Evolutionary conservation across 2,888 invertebrate genomes (phyloP).

Genomic region (Nematopogon swammerdamellus): DNA sequence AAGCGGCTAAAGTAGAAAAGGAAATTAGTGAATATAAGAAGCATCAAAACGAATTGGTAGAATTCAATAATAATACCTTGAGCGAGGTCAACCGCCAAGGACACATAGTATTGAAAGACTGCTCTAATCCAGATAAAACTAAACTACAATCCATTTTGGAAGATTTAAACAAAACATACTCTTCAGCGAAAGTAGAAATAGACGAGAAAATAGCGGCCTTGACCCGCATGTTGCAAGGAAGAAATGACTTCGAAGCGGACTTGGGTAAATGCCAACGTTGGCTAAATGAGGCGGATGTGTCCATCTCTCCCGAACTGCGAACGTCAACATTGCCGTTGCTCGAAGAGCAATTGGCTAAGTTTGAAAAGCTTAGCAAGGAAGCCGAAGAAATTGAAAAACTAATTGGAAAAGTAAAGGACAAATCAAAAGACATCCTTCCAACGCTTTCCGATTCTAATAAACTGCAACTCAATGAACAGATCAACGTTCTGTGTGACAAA

Average conservation of each 20-base stretch:
- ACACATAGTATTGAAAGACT: constrained; percentile 75
- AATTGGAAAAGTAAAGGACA: constrained; percentile 72
- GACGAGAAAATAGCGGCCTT: constrained; percentile 69
- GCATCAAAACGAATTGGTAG: constrained; percentile 71
- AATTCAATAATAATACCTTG: constrained; percentile 72
- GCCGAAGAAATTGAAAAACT: constrained; percentile 67
- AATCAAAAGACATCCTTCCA: constrained; percentile 75
- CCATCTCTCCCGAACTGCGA: constrained; percentile 76
- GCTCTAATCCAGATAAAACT: constrained; percentile 66
- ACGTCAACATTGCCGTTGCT: constrained; percentile 77
- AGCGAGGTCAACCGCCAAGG: constrained; percentile 75
- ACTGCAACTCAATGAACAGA: constrained; percentile 74
- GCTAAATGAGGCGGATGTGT: constrained; percentile 88
- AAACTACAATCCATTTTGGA: constrained; percentile 65
- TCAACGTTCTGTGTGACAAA: constrained; percentile 75
- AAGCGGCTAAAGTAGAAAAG: constrained; percentile 77
- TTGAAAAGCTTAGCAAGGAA: constrained; percentile 73
- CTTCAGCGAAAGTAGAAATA: constrained; percentile 68
- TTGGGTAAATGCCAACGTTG: constrained; percentile 80
- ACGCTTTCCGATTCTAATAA: constrained; percentile 84
- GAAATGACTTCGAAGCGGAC: constrained; percentile 79
- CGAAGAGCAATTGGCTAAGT: constrained; percentile 85
- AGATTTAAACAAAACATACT: constrained; percentile 69
- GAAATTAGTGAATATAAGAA: constrained; percentile 74
- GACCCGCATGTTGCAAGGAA: constrained; percentile 69